Conservation (phyloP, 2,888 invertebrate species). For the Eupithecia abbreviata region DNA sequence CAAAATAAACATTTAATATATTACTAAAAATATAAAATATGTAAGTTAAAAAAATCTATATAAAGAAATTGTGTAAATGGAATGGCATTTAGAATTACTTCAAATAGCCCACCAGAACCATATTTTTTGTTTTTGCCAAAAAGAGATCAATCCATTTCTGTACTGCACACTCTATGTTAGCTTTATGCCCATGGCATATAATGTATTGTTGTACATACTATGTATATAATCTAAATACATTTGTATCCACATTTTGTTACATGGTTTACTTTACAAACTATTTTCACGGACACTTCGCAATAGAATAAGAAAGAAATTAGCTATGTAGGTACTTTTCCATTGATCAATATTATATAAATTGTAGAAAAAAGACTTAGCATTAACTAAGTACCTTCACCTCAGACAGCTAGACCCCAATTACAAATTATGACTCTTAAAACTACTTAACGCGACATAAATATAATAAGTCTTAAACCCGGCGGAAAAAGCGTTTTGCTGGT, state of each 20-base stretch:
- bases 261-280: neutral
- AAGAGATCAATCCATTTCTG: neutral
- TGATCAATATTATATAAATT: neutral
- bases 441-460: neutral
- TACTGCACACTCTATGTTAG: neutral
- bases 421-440: neutral
- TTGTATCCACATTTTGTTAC: too few species aligned
- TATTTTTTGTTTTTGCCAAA: neutral
- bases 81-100: neutral
- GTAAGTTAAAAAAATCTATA: neutral
- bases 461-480: conserved; percentile 53
- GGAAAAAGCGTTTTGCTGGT: conserved; percentile 81
- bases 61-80: neutral
- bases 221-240: neutral
- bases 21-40: conserved; percentile 3
- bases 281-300: neutral
- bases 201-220: neutral
- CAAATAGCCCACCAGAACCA: neutral
- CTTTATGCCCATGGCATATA: neutral
- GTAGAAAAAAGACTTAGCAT: neutral
- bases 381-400: neutral
- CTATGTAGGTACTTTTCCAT: neutral
- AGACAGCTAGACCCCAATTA: neutral
- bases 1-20: conserved; percentile 3
- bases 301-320: neutral